Evolutionary conservation across 2,888 invertebrate genomes (phyloP).

Genomic region (Noctua fimbriata): DNA sequence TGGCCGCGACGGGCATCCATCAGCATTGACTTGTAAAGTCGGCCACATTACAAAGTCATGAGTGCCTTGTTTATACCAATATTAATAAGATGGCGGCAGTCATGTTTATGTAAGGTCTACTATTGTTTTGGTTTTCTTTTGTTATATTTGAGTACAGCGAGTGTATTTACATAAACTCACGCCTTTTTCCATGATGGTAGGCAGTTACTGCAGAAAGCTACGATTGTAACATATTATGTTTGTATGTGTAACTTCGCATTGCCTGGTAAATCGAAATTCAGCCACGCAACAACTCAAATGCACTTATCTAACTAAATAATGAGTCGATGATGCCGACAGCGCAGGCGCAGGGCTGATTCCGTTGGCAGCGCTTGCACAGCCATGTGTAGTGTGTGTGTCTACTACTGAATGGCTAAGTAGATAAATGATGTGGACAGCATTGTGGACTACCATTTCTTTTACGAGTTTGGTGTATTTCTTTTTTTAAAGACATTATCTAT

Average conservation of each 20-base stretch:
- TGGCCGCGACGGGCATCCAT: background rate
- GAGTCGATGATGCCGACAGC: background rate
- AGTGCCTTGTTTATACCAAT: background rate
- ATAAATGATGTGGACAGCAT: too few species aligned
- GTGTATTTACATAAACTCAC: background rate
- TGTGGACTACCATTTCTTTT: too few species aligned
- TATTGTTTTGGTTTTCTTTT: background rate
- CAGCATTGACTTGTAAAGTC: conserved; percentile 42
- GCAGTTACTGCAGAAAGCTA: background rate
- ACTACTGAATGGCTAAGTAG: background rate
- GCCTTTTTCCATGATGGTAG: background rate
- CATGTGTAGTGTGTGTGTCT: background rate
- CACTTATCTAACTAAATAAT: background rate
- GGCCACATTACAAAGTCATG: conserved; percentile 47
- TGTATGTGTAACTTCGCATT: background rate
- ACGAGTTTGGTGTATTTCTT: too few species aligned
- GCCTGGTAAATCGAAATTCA: background rate
- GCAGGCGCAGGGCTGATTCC: too few species aligned
- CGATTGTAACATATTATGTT: background rate
- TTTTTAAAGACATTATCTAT: too few species aligned
- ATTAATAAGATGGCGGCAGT: background rate
- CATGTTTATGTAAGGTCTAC: conserved; percentile 5
- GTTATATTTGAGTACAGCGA: background rate
- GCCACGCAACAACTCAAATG: background rate
- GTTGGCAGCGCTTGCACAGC: background rate